Base-by-base conservation (phyloP, 37 sponge, comb jelly and placozoan genomes). In the Beroe forskalii region DNA sequence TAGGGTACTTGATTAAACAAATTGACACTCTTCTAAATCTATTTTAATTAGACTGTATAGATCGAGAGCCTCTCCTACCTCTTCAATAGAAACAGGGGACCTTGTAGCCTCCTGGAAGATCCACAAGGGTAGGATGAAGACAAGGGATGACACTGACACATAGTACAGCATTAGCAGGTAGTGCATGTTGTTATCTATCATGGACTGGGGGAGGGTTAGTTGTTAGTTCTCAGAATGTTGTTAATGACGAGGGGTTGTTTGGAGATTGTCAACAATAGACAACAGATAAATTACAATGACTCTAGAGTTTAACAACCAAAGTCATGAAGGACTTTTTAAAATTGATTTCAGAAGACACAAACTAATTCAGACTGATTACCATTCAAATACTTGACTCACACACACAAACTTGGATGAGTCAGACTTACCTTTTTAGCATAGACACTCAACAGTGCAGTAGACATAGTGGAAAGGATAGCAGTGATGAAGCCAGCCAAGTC, bases 391-490 rank as follows among this genome's bases (percentile, higher is more conserved):
- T n/a, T n/a, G n/a, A n/a, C n/a, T n/a, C n/a, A n/a, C n/a, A n/a
- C n/a, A n/a, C n/a, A n/a, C n/a, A n/a, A n/a, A n/a, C n/a, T n/a
- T n/a, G n/a, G n/a, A n/a, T n/a, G n/a, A n/a, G n/a, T n/a, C n/a
- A n/a, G 12, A 69, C 72, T 44, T 80, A 80, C 86, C 27, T 80
- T 80, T 25, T 80, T 80, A 44, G 86, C 86, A 37, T 80, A 80
- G n/a, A 80, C 86, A 80, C 55, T 44, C 4, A 80, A 48, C n/a
- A 80, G 30, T 12, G 86, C 86, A 80, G 86, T 80, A 19, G 86
- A 41, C 86, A 80, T 80, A 24, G 86, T 80, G 44, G 55, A 41
- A 30, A 80, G 55, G 0, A 80, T 32, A 1, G 86, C 86, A 43
- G 40, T 42, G n/a, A 80, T 23, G 25, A 80, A 38, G 1, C 86